These are phyloP conservation scores for Philotrypesis tridentata DNA, from an alignment of 1,140 invertebrate species.

Conservation along the genomic window DNA sequence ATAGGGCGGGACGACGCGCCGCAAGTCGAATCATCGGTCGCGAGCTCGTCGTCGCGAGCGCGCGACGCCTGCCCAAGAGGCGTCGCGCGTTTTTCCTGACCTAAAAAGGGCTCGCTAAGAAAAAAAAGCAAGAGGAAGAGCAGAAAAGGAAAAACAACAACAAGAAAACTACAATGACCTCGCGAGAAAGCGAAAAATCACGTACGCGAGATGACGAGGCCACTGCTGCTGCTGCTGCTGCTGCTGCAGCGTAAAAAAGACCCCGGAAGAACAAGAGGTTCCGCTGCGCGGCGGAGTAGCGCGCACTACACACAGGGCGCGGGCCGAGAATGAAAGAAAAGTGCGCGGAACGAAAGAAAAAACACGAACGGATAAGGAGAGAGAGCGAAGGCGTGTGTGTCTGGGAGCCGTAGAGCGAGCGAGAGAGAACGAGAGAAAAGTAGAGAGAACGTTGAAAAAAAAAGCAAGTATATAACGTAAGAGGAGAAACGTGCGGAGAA, in stretches of 20 bases:
- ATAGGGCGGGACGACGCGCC: too few relatives aligned
- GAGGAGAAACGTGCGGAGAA: slow-evolving; percentile 26
- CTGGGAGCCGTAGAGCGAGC: too few relatives aligned
- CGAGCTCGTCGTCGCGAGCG: background rate
- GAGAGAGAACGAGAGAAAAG: too few relatives aligned
- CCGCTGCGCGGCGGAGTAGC: background rate
- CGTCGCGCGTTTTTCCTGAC: slow-evolving; percentile 22
- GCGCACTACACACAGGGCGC: background rate
- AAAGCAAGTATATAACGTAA: background rate
- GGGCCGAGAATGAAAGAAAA: slow-evolving; percentile 14
- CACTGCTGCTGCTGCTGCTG: too few relatives aligned
- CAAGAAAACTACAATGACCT: slow-evolving; percentile 3
- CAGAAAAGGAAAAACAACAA: too few relatives aligned
- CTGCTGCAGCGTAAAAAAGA: slow-evolving; percentile 39
- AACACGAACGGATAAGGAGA: background rate
- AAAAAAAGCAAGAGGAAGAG: too few relatives aligned
- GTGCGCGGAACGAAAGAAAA: slow-evolving; percentile 27
- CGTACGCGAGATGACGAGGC: slow-evolving; percentile 7
- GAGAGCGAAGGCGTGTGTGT: background rate
- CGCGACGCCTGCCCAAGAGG: background rate
- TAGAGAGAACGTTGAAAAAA: too few relatives aligned
- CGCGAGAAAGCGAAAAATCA: slow-evolving; percentile 44
- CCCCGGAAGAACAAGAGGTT: slow-evolving; percentile 13
- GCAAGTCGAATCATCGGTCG: too few relatives aligned
- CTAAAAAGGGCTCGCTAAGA: slow-evolving; percentile 34